phyloP scores from a whole-genome alignment of 2,113 vertebrate species.

The Eublepharis macularius region DNA sequence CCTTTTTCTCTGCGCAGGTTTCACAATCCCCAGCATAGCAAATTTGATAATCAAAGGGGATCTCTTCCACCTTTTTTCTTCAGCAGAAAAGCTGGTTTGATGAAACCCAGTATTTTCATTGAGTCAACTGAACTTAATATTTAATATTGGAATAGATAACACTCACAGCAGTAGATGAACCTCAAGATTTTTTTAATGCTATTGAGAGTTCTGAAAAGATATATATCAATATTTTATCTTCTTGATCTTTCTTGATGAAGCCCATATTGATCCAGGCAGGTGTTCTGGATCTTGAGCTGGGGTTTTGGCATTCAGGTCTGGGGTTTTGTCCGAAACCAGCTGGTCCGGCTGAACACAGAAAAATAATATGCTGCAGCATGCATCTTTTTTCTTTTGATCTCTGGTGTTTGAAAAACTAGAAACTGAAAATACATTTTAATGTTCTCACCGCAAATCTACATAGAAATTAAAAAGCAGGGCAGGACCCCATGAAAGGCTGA shows the following conservation, averaged over 20 bases:
- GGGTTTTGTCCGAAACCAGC: background rate
- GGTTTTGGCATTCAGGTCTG: background rate
- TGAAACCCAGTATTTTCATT: too few relatives aligned
- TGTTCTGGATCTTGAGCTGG: background rate
- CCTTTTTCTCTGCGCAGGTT: too few relatives aligned
- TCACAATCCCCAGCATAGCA: too few relatives aligned
- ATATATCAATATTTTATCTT: background rate
- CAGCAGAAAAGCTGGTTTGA: too few relatives aligned
- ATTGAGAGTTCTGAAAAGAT: background rate
- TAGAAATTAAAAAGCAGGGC: background rate
- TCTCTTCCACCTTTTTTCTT: too few relatives aligned
- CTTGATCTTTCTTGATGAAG: background rate
- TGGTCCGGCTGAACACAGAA: background rate
- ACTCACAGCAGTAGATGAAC: too few relatives aligned
- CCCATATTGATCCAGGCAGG: background rate
- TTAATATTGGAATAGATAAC: too few relatives aligned
- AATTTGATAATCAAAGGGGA: too few relatives aligned
- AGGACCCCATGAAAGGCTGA: background rate
- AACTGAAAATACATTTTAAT: background rate
- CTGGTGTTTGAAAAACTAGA: background rate
- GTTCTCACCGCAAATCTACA: background rate
- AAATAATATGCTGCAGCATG: background rate
- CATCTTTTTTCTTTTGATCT: background rate
- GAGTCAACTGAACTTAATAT: too few relatives aligned
- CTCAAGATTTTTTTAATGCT: background rate